Percentiles rank a stretch among this genome's conserved stretches.
Evolutionary conservation across 64 coral and sea anemone species (phyloP).

Genomic region (Pachyseris speciosa): DNA sequence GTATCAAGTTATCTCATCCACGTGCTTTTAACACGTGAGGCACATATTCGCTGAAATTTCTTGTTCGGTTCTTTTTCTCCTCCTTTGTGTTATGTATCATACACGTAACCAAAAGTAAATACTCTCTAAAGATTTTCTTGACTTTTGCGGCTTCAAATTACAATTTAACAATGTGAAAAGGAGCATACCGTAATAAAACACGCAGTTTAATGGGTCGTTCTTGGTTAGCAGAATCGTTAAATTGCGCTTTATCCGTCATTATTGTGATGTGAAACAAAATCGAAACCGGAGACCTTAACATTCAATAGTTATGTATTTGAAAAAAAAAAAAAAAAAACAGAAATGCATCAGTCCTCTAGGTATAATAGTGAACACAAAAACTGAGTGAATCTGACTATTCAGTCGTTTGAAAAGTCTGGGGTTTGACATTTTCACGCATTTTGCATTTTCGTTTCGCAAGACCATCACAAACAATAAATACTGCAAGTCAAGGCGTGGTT

Average conservation of each 20-base stretch:
- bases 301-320: no score
- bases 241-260: no score
- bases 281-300: no score
- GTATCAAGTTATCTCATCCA: neutral
- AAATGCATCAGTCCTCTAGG: neutral
- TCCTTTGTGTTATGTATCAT: neutral
- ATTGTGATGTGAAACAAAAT: no score
- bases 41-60: neutral
- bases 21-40: neutral
- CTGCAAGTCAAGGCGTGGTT: no score
- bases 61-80: neutral
- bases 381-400: neutral
- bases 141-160: neutral
- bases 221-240: neutral
- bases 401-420: neutral
- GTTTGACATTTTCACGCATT: neutral
- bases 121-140: constrained; percentile 6
- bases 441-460: no score
- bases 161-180: neutral
- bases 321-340: neutral
- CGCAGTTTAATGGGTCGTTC: neutral
- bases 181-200: neutral
- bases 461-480: no score
- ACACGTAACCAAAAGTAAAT: neutral
- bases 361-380: neutral